Evolutionary conservation across 2,888 invertebrate species (phyloP).

Genomic region (Eupithecia inturbata): DNA sequence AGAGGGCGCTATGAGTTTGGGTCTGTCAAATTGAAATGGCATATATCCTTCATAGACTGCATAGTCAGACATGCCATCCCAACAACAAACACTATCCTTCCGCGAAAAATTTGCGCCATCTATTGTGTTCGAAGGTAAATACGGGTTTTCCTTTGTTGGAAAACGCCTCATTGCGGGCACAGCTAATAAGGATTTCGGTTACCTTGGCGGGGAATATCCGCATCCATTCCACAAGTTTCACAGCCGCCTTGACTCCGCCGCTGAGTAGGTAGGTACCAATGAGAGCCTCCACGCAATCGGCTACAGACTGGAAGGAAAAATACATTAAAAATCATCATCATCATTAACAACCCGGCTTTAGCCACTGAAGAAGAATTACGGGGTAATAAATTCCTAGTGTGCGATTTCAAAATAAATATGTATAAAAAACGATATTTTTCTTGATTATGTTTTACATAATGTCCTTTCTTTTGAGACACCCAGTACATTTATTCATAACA

Average conservation of each 20-base stretch:
- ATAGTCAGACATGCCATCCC: no score
- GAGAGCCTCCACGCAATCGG: slow-evolving; percentile 94
- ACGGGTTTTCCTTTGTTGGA: background rate
- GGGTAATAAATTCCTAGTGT: no score
- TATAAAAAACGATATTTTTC: no score
- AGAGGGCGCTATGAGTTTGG: no score
- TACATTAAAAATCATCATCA: no score
- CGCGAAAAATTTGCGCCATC: no score
- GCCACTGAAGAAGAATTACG: background rate
- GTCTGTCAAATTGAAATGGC: no score
- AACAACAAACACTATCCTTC: background rate
- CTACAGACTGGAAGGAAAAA: slow-evolving; percentile 73
- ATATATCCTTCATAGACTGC: no score
- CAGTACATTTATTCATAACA: background rate
- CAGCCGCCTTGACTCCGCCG: slow-evolving; percentile 69
- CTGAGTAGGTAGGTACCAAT: slow-evolving; percentile 85
- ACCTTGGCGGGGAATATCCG: slow-evolving; percentile 82
- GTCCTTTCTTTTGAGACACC: no score
- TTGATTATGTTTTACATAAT: no score
- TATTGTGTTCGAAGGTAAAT: no score
- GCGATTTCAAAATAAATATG: no score
- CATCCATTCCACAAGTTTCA: slow-evolving; percentile 86
- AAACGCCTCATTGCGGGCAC: background rate
- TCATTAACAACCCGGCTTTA: background rate
- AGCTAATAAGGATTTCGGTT: background rate